Evolutionary conservation across 2,888 invertebrate genomes (phyloP).

Genomic region (Trypoxylon attenuatum): DNA sequence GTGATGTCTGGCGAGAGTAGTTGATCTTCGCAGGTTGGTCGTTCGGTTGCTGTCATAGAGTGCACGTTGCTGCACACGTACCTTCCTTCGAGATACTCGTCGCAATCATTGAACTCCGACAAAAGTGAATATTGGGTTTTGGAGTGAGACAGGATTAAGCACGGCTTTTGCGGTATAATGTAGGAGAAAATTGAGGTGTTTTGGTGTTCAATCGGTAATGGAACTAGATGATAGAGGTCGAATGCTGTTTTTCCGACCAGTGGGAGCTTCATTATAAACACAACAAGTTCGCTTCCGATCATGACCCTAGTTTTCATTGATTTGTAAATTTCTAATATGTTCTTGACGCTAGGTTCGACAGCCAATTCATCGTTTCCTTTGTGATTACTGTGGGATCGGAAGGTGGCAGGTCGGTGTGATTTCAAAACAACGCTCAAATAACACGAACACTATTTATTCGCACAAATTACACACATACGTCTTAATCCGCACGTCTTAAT

Average conservation of each 20-base stretch:
- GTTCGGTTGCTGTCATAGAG: background rate
- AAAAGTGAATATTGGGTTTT: slow-evolving; percentile 1
- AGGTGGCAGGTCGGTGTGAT: too few relatives aligned
- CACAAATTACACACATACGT: too few relatives aligned
- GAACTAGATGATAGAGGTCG: slow-evolving; percentile 8
- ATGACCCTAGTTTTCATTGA: too few relatives aligned
- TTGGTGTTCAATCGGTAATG: background rate
- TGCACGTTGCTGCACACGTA: slow-evolving; percentile 2
- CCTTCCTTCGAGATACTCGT: background rate
- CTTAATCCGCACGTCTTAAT: too few relatives aligned
- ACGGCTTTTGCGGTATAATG: background rate
- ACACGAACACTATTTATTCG: too few relatives aligned
- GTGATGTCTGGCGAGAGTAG: background rate
- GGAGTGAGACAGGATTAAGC: background rate
- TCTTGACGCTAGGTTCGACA: too few relatives aligned
- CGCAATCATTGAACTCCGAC: background rate
- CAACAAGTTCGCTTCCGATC: too few relatives aligned
- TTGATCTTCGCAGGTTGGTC: background rate
- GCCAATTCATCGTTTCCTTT: too few relatives aligned
- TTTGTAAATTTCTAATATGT: too few relatives aligned
- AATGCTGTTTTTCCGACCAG: background rate
- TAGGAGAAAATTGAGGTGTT: slow-evolving; percentile 3
- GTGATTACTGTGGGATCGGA: too few relatives aligned
- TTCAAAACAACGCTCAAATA: too few relatives aligned
- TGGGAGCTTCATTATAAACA: slow-evolving; percentile 7